Percentiles rank a stretch among this genome's conserved stretches.
Conservation (phyloP, 2,797 vertebrate genomes). For the Loris lydekkerianus region DNA sequence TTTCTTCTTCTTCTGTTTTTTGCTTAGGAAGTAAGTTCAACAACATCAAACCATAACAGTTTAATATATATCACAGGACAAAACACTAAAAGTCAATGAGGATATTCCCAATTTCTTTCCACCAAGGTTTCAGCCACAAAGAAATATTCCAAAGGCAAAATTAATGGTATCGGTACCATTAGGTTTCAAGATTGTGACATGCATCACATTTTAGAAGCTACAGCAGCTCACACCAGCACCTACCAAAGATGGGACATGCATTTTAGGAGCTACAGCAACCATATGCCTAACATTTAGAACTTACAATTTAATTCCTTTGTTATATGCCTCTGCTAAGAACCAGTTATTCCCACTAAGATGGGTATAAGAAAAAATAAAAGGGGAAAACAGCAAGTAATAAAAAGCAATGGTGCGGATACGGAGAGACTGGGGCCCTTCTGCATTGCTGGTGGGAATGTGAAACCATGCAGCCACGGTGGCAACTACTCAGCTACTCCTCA, state of each 20-base stretch:
- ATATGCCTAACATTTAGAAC: background rate
- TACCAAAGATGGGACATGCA: background rate
- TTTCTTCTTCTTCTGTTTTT: conserved; percentile 94
- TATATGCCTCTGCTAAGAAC: background rate
- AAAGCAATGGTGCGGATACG: background rate
- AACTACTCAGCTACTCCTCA: background rate
- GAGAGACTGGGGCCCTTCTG: background rate
- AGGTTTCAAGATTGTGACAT: no score
- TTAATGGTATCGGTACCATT: background rate
- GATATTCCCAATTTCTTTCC: background rate
- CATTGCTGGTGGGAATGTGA: background rate
- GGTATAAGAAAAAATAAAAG: background rate
- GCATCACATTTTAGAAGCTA: no score
- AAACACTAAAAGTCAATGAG: background rate
- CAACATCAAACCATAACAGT: conserved; percentile 41
- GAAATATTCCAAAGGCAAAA: background rate
- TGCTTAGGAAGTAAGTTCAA: conserved; percentile 87
- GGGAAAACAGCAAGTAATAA: background rate
- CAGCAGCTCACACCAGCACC: background rate
- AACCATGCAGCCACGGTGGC: background rate
- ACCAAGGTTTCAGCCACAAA: background rate
- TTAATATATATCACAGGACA: background rate
- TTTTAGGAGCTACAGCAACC: background rate
- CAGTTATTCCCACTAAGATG: background rate
- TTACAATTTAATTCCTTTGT: background rate